Evolutionary conservation across 2,888 invertebrate species (phyloP).

Genomic region (Oligia strigilis): DNA sequence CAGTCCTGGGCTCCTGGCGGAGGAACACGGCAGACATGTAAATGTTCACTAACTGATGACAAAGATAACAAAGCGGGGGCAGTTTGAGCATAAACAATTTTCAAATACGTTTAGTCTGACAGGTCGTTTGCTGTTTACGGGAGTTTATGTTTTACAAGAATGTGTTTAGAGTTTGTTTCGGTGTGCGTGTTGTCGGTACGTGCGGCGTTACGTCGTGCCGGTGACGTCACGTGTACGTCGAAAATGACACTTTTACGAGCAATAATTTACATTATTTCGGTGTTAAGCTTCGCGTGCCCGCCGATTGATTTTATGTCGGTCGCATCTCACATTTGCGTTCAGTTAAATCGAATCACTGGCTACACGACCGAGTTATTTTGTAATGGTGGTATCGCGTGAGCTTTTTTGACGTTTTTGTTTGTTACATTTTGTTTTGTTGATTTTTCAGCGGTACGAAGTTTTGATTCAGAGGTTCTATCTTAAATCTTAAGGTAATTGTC

Average conservation of each 20-base stretch:
- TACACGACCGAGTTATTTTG: conserved; percentile 87
- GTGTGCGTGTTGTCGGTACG: conserved; percentile 59
- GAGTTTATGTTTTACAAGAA: conserved; percentile 69
- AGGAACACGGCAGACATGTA: conserved; percentile 77
- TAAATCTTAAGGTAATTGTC: conserved; percentile 47
- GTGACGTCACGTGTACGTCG: conserved; percentile 89
- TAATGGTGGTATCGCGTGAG: conserved; percentile 88
- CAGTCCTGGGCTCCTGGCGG: conserved; percentile 61
- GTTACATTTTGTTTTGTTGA: conserved; percentile 76
- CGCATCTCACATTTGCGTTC: conserved; percentile 88
- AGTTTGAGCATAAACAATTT: conserved; percentile 82
- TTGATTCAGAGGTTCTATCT: conserved; percentile 61
- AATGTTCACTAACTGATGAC: conserved; percentile 83
- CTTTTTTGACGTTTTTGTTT: conserved; percentile 75
- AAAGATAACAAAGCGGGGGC: conserved; percentile 84
- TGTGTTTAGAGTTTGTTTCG: conserved; percentile 71
- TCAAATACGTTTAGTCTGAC: conserved; percentile 75
- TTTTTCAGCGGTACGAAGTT: conserved; percentile 66
- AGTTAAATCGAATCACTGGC: conserved; percentile 88
- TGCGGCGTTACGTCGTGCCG: conserved; percentile 68
- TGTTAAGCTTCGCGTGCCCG: conserved; percentile 89
- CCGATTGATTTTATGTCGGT: conserved; percentile 90
- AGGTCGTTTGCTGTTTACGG: conserved; percentile 50
- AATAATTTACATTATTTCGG: conserved; percentile 90
- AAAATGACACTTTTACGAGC: conserved; percentile 90